Percentiles rank a stretch among this genome's conserved stretches.
phyloP scores from a whole-genome alignment of 2,888 invertebrate species.

The Marronus borbonicus region DNA sequence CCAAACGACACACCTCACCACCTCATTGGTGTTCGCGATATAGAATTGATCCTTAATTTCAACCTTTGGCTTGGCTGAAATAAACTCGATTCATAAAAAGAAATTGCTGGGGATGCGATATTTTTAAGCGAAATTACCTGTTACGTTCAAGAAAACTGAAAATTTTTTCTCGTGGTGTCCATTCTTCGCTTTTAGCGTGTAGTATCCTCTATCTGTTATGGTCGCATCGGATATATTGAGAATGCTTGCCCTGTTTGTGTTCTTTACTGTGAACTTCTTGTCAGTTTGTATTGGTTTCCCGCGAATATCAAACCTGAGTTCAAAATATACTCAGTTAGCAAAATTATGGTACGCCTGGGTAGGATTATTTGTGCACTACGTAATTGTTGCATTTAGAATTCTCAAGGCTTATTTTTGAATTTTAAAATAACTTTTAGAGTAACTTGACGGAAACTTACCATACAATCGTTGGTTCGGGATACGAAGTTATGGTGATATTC shows the following conservation, averaged over 20 bases:
- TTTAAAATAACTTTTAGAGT: no score
- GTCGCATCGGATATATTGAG: slow-evolving; percentile 72
- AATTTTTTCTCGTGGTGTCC: slow-evolving; percentile 67
- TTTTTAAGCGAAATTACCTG: slow-evolving; percentile 65
- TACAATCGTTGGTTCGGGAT: slow-evolving; percentile 72
- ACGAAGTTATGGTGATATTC: slow-evolving; percentile 73
- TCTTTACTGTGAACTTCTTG: slow-evolving; percentile 58
- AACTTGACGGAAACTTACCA: slow-evolving; percentile 68
- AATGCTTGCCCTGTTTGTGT: slow-evolving; percentile 62
- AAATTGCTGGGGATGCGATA: slow-evolving; percentile 2
- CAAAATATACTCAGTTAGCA: no score
- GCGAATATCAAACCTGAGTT: no score
- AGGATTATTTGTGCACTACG: no score
- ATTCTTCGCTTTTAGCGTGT: slow-evolving; percentile 74
- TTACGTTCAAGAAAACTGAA: slow-evolving; percentile 73
- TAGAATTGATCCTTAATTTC: slow-evolving; percentile 68
- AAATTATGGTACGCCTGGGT: not conserved
- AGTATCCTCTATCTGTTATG: slow-evolving; percentile 75
- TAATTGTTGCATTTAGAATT: no score
- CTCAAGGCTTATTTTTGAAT: no score
- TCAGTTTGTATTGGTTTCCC: not conserved
- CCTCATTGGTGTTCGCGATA: slow-evolving; percentile 67
- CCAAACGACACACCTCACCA: slow-evolving; percentile 72
- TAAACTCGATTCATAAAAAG: slow-evolving; percentile 44
- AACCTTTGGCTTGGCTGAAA: slow-evolving; percentile 72